phyloP scores from a whole-genome alignment of 2,888 invertebrate genomes.

The Xestia rhomboidea region DNA sequence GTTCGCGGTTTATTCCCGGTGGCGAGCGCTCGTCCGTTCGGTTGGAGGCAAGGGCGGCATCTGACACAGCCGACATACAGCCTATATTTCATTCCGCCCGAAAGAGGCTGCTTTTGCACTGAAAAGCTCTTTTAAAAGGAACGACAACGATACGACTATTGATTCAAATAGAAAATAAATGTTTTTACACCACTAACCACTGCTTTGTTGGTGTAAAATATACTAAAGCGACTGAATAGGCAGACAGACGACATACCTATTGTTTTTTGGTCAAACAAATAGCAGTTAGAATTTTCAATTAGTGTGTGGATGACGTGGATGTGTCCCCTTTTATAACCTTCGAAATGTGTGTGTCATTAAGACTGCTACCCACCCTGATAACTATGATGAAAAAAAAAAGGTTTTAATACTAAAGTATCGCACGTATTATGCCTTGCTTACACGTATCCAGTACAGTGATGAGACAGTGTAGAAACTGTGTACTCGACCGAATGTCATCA shows the following conservation, averaged over 20 bases:
- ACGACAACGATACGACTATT: constrained; percentile 59
- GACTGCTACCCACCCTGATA: too few relatives aligned
- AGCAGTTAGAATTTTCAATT: not conserved
- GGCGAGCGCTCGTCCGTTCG: constrained; percentile 72
- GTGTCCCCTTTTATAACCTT: too few relatives aligned
- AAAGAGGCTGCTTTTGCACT: constrained; percentile 72
- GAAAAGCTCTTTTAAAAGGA: constrained; percentile 70
- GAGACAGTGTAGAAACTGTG: not conserved
- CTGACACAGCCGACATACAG: constrained; percentile 74
- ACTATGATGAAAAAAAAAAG: not conserved
- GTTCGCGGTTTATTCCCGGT: constrained; percentile 68
- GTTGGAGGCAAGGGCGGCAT: constrained; percentile 76
- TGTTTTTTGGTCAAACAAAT: not conserved
- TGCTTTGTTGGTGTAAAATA: not conserved
- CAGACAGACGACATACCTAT: not conserved
- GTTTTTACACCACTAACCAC: too few relatives aligned
- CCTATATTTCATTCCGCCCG: constrained; percentile 72
- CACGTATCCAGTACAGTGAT: not conserved
- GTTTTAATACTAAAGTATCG: not conserved
- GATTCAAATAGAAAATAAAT: not conserved
- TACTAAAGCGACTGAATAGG: not conserved
- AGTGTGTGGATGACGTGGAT: too few relatives aligned
- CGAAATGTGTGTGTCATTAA: not conserved
- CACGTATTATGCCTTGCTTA: not conserved
- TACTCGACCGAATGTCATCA: not conserved